phyloP scores from a whole-genome alignment of 2,113 vertebrate genomes.

The Hyperoodon ampullatus region DNA sequence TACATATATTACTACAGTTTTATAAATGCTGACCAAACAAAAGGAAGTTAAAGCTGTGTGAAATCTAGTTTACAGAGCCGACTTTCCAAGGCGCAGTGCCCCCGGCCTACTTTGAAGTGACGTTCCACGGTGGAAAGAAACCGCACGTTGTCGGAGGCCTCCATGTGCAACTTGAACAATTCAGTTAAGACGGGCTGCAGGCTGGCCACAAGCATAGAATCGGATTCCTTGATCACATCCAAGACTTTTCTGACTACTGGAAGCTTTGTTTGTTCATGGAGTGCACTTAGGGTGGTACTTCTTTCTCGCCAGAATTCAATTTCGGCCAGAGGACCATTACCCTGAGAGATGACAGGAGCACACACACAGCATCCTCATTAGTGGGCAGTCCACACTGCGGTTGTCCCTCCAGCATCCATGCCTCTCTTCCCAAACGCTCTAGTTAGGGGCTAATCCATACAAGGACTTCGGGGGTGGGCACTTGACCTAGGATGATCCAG shows the following conservation, averaged over 20 bases:
- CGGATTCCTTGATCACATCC: conserved; percentile 85
- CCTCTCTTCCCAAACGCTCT: neutral
- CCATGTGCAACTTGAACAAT: conserved; percentile 87
- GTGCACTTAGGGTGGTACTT: conserved; percentile 85
- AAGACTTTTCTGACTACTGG: conserved; percentile 89
- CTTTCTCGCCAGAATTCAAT: conserved; percentile 92
- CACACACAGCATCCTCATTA: fast-evolving
- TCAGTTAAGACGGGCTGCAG: conserved; percentile 86
- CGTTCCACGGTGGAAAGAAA: conserved; percentile 92
- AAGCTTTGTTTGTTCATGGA: conserved; percentile 90
- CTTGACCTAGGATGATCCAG: neutral
- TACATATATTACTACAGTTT: neutral
- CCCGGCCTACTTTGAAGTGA: conserved; percentile 90
- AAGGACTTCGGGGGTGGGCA: fast-evolving
- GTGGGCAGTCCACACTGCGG: fast-evolving
- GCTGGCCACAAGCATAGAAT: conserved; percentile 83
- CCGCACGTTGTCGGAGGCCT: conserved; percentile 89
- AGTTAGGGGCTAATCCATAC: fast-evolving
- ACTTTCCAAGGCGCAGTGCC: neutral
- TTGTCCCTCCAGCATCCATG: fast-evolving
- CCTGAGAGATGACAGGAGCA: conserved; percentile 78
- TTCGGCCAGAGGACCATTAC: conserved; percentile 90
- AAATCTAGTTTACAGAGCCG: neutral
- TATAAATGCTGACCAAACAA: neutral
- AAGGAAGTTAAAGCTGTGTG: neutral